Percentiles rank a stretch among this genome's conserved stretches.
Conservation (phyloP, 2,888 invertebrate species). For the Volucella zonaria region DNA sequence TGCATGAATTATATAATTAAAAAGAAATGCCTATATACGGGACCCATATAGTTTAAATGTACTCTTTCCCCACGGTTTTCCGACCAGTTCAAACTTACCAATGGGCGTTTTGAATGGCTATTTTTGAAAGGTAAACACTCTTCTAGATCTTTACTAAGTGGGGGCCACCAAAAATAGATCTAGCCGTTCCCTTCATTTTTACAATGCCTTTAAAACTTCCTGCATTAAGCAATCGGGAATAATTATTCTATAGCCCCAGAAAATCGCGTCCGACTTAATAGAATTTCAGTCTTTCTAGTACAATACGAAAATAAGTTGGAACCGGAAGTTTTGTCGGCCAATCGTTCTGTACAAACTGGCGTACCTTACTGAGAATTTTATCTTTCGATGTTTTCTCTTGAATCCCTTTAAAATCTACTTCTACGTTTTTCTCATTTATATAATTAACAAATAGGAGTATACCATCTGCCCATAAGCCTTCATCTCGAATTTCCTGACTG, state of each 20-base stretch:
- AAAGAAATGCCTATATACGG: background rate
- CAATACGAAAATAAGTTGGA: background rate
- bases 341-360: background rate
- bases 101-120: too few species aligned
- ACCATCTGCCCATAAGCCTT: background rate
- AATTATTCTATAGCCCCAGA: background rate
- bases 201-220: background rate
- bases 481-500: background rate
- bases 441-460: background rate
- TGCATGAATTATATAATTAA: background rate
- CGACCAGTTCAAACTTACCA: background rate
- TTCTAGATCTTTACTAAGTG: background rate
- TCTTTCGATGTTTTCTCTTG: background rate
- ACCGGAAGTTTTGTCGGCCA: background rate
- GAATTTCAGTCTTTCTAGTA: background rate
- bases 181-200: background rate
- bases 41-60: background rate
- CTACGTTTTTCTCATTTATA: too few species aligned
- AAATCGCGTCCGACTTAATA: background rate
- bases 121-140: too few species aligned
- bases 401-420: too few species aligned
- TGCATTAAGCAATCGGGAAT: background rate
- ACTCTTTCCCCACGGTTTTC: background rate
- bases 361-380: background rate
- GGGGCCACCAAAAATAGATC: background rate